These are phyloP conservation scores for Lepidurus arcticus DNA, from an alignment of 1,140 invertebrate genomes.

Conservation along the genomic window DNA sequence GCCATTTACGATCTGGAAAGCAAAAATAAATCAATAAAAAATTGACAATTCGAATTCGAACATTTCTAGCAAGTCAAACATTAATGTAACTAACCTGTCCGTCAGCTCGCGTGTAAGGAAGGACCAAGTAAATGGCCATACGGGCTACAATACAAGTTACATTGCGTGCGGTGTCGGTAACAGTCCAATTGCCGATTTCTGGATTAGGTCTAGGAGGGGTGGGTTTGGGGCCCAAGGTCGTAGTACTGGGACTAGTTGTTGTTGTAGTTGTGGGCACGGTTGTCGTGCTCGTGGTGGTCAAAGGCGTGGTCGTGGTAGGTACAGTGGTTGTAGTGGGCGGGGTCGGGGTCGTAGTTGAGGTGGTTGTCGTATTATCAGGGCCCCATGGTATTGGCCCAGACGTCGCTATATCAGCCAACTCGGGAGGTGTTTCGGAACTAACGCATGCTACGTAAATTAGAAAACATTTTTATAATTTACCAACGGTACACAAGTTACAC, in stretches of 20 bases:
- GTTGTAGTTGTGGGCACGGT: not conserved
- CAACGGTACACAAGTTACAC: not conserved
- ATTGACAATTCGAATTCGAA: not conserved
- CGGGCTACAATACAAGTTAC: slow-evolving; percentile 29
- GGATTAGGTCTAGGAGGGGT: slow-evolving; percentile 30
- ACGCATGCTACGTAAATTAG: not conserved
- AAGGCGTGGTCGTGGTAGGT: slow-evolving; percentile 26
- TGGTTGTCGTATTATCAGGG: not conserved
- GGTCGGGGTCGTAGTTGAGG: slow-evolving; percentile 14
- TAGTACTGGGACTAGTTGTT: slow-evolving; percentile 23
- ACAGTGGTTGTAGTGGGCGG: slow-evolving; percentile 3
- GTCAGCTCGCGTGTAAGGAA: slow-evolving; percentile 26
- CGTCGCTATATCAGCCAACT: not conserved
- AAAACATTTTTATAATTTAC: not conserved
- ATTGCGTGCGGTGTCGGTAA: slow-evolving; percentile 12
- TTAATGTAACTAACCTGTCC: slow-evolving; percentile 27
- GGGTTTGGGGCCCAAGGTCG: slow-evolving; percentile 15
- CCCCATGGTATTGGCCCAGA: not conserved
- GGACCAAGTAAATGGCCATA: slow-evolving; percentile 23
- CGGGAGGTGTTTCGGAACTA: not conserved
- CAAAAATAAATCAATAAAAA: not conserved
- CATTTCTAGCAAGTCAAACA: not conserved
- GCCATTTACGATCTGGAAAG: slow-evolving; percentile 26
- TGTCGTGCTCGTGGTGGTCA: not conserved
- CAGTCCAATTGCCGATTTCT: slow-evolving; percentile 25